Percentiles rank a stretch among this genome's conserved stretches.
Conservation (phyloP, 2,113 vertebrate genomes). For the Alexandromys fortis region DNA sequence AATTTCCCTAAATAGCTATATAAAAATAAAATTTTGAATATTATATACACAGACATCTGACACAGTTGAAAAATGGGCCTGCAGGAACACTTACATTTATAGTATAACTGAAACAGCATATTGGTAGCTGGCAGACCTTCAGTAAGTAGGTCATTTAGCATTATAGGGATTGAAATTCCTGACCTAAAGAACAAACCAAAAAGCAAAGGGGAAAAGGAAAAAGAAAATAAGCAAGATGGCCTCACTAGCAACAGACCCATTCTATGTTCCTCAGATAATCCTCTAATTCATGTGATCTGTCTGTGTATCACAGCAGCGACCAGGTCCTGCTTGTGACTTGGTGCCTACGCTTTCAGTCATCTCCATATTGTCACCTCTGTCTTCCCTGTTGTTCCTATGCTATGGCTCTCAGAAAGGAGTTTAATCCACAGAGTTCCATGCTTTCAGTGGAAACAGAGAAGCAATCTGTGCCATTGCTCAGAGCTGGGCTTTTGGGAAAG, state of each 20-base stretch:
- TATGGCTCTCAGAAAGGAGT: background rate
- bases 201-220: background rate
- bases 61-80: background rate
- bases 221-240: background rate
- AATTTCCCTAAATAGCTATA: conserved; percentile 25
- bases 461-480: background rate
- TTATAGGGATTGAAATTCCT: conserved; percentile 13
- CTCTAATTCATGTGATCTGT: background rate
- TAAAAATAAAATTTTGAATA: conserved; percentile 41
- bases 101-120: background rate
- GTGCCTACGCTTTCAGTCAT: background rate
- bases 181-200: background rate
- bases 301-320: background rate
- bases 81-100: background rate
- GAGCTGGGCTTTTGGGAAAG: background rate
- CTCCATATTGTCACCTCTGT: background rate
- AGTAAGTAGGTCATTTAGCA: background rate
- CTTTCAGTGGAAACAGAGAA: background rate
- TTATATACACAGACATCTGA: conserved; percentile 20
- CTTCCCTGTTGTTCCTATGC: background rate
- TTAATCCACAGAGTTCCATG: background rate
- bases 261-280: background rate
- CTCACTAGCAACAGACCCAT: background rate
- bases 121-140: background rate
- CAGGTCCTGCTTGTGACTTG: background rate